Conservation (phyloP, 2,888 invertebrate genomes). For the Prosapia bicincta region DNA sequence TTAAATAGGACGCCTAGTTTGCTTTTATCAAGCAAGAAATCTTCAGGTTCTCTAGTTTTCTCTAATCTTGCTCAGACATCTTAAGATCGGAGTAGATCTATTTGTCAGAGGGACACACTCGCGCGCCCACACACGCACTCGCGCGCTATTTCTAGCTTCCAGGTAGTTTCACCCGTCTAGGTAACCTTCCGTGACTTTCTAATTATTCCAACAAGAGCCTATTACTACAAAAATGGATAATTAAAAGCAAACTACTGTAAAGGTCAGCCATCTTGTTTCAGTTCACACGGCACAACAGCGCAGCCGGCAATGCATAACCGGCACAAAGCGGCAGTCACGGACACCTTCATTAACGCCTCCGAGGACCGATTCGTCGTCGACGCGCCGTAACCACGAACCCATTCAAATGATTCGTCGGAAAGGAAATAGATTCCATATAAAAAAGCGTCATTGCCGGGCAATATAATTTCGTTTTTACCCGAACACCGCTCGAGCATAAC, state of each 20-base stretch:
- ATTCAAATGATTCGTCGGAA: not conserved
- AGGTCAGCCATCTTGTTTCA: not conserved
- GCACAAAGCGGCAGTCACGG: not conserved
- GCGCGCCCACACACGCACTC: too few relatives aligned
- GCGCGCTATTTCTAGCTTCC: too few relatives aligned
- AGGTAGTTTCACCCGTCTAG: too few relatives aligned
- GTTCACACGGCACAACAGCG: not conserved
- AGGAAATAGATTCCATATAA: not conserved
- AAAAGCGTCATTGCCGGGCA: not conserved
- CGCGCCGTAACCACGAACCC: not conserved
- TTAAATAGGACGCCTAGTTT: too few relatives aligned
- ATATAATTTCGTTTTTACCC: not conserved
- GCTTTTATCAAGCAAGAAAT: too few relatives aligned
- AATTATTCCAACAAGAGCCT: not conserved
- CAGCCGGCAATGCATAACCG: not conserved
- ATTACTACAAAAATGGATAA: not conserved
- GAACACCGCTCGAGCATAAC: not conserved
- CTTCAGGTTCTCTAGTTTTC: too few relatives aligned
- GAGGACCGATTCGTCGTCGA: not conserved
- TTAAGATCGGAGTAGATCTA: too few relatives aligned
- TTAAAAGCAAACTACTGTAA: not conserved
- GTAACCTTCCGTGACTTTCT: too few relatives aligned
- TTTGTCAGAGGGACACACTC: too few relatives aligned
- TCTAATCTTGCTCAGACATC: too few relatives aligned
- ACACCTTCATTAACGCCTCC: not conserved